Percentiles rank a stretch among this genome's conserved stretches.
phyloP scores from a whole-genome alignment of 2,888 invertebrate genomes.

The Eupithecia exiguata region DNA sequence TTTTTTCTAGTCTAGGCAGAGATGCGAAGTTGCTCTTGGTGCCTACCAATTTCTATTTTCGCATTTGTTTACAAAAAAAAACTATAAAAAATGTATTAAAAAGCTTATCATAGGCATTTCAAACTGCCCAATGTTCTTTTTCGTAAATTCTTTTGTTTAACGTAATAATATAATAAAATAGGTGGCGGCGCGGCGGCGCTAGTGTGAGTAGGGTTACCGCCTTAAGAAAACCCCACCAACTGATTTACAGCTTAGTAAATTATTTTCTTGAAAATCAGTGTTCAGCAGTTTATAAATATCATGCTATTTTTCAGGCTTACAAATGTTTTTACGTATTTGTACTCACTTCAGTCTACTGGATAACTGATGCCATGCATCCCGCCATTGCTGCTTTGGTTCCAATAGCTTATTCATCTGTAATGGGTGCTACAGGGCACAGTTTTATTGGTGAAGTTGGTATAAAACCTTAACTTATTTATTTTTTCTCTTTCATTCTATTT shows the following conservation, averaged over 20 bases:
- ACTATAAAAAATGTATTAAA: too few species aligned
- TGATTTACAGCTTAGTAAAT: not conserved
- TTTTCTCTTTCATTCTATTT: not conserved
- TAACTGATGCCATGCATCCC: constrained; percentile 63
- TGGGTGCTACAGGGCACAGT: constrained; percentile 44
- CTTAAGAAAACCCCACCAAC: not conserved
- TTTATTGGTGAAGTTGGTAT: constrained; percentile 56
- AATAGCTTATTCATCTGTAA: constrained; percentile 55
- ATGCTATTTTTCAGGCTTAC: constrained; percentile 48
- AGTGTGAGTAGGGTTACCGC: too few species aligned
- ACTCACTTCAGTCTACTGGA: constrained; percentile 59
- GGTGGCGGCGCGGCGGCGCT: too few species aligned
- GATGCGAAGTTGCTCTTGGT: too few species aligned
- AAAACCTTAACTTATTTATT: not conserved
- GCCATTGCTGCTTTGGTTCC: constrained; percentile 59
- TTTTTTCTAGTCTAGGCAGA: too few species aligned
- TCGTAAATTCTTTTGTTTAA: too few species aligned
- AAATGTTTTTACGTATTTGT: constrained; percentile 64
- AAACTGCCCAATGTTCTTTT: too few species aligned
- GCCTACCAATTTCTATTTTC: too few species aligned
- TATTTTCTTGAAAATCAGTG: not conserved
- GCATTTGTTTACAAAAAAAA: too few species aligned
- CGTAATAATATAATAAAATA: too few species aligned
- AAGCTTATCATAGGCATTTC: too few species aligned
- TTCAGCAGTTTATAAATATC: not conserved